Evolutionary conservation across 2,888 invertebrate species (phyloP), one percentile per base, ranked within the genome.

Genomic region (Leucoptera coffeella): DNA sequence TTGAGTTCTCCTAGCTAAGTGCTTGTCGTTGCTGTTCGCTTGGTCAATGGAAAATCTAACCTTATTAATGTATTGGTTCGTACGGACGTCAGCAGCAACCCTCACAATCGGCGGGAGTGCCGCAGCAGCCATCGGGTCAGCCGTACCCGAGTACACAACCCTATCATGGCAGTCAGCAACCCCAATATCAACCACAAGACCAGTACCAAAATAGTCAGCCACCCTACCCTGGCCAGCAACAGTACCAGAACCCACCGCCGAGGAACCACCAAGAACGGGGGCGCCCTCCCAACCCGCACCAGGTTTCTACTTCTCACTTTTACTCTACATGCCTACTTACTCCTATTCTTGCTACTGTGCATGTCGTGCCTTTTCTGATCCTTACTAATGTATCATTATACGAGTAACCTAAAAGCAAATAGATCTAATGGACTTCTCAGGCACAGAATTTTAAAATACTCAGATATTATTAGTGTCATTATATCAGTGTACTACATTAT

Each of bases 11-110:
- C n/a, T n/a, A n/a, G n/a, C n/a, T n/a, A n/a, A n/a, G n/a, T n/a
- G n/a, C n/a, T n/a, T n/a, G n/a, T n/a, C n/a, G 51, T 69, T 67
- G 67, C 67, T 69, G 50, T 53, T 57, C 53, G 64, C 59, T 64
- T 64, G 47, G 42, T 57, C n/a, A 50, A 65, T 59, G 64, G 67
- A 69, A 67, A 69, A 69, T 67, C 69, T 69, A 69, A 69, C 69
- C 69, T 69, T 65, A 67, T 67, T 69, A 69, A 69, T 69, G 69
- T 69, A 64, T 69, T 69, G 69, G 67, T 69, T 57, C 69, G 69
- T 69, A 69, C 67, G 69, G 69, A 69, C 69, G 69, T 67, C 67
- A 69, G 69, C 69, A 71, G 67, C 69, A 69, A 67, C 60, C 65
- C 62, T 64, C 65, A 61, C 71, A 69, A 65, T 64, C 61, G 53